phyloP scores from a whole-genome alignment of 2,797 vertebrate species.

The Champsocephalus esox region DNA sequence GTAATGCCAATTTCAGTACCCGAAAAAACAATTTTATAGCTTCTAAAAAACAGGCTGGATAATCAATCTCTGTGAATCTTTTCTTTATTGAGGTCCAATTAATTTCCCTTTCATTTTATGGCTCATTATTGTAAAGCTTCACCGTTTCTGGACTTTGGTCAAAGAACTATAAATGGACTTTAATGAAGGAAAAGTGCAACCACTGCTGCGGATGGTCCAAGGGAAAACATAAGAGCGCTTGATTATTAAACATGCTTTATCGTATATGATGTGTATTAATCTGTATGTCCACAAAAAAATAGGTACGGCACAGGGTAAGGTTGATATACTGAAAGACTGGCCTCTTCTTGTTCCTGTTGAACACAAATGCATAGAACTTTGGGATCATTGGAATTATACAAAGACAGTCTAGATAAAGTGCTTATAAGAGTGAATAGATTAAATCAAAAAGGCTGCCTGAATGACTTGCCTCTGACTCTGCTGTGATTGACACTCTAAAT shows the following conservation, averaged over 20 bases:
- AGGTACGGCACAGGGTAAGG: not conserved
- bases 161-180: slow-evolving; percentile 49
- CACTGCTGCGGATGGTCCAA: slow-evolving; percentile 27
- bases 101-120: slow-evolving; percentile 66
- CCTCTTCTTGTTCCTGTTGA: slow-evolving; percentile 27
- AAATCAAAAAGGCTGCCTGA: slow-evolving; percentile 65
- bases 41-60: slow-evolving; percentile 45
- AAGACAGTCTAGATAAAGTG: slow-evolving; percentile 55
- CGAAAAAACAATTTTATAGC: slow-evolving; percentile 34
- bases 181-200: slow-evolving; percentile 26
- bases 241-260: slow-evolving; percentile 9
- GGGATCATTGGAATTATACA: slow-evolving; percentile 64
- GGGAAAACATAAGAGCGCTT: slow-evolving; percentile 1
- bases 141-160: slow-evolving; percentile 51
- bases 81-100: slow-evolving; percentile 64
- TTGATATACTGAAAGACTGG: slow-evolving; percentile 3
- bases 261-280: slow-evolving; percentile 15
- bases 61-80: slow-evolving; percentile 66
- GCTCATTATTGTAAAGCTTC: slow-evolving; percentile 56
- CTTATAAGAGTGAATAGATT: slow-evolving; percentile 66
- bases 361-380: slow-evolving; percentile 42
- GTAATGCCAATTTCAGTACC: slow-evolving; percentile 32
- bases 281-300: slow-evolving; percentile 20
- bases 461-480: slow-evolving; percentile 61
- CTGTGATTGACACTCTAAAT: slow-evolving; percentile 80